Evolutionary conservation across 2,113 vertebrate species (phyloP).

Genomic region (Eleginops maclovinus): DNA sequence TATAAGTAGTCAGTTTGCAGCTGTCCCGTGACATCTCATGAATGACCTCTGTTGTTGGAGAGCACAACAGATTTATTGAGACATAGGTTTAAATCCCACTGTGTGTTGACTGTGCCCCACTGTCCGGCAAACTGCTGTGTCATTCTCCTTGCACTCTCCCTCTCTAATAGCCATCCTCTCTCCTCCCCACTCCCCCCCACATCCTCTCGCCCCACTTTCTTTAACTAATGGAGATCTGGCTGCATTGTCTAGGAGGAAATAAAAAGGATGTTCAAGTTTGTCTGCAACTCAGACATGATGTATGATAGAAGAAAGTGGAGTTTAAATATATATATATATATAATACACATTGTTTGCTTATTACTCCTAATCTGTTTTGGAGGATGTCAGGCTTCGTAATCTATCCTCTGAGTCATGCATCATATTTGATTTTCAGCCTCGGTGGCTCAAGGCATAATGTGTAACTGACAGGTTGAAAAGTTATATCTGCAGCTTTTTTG

Average conservation of each 20-base stretch:
- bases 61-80: constrained; percentile 62
- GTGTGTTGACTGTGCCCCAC: constrained; percentile 46
- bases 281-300: background rate
- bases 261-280: constrained; percentile 32
- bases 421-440: constrained; percentile 42
- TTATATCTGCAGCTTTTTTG: background rate
- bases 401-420: constrained; percentile 35
- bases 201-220: constrained; percentile 48
- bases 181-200: constrained; percentile 26
- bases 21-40: constrained; percentile 15
- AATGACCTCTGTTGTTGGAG: constrained; percentile 57
- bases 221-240: constrained; percentile 38
- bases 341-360: constrained; percentile 1
- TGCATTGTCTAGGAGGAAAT: background rate
- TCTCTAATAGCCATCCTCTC: constrained; percentile 49
- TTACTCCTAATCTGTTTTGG: constrained; percentile 12
- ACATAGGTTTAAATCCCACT: constrained; percentile 25
- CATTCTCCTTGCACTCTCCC: constrained; percentile 65
- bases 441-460: constrained; percentile 11
- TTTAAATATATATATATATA: constrained; percentile 1
- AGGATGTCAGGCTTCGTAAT: constrained; percentile 26
- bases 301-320: background rate
- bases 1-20: background rate
- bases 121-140: constrained; percentile 79
- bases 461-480: background rate